Base-by-base conservation (phyloP, 2,888 invertebrate species). In the Acleris literana region DNA sequence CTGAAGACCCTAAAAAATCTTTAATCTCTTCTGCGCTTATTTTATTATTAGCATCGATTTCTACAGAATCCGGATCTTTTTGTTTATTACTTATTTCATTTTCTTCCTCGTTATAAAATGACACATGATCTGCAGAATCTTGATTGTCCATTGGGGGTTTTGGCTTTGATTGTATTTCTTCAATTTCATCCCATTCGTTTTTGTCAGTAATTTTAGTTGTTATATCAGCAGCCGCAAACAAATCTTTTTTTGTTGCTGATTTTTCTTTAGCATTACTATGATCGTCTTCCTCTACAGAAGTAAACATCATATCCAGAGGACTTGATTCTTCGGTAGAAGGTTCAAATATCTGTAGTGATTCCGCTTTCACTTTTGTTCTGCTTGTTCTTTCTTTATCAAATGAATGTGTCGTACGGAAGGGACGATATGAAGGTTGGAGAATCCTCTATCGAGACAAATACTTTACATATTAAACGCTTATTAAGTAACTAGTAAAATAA, bases 41-140 rank as follows among this genome's bases (percentile, higher is more conserved):
- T 69, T 76, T 80, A 18, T 58, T 3, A 57, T 48, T 48, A 22
- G 29, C 33, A 33, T 54, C 55, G 57, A 54, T 52, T 16, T 58
- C 25, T n/a, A 6, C n/a, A 16, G 43, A 43, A 5, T 57, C 44
- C 22, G 48, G 48, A 39, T 53, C 60, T n/a, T 49, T 46, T 61
- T 63, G 67, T 44, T 18, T 70, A 53, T 52, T 69, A 46, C 53
- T 69, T 61, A 63, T 67, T 46, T 76, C 76, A 44, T 69, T 74
- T 20, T 85, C 81, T 16, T 85, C 83, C n/a, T 88, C 82, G 66
- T 77, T 78, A 71, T 85, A 81, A 75, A 84, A 82, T 74, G 84
- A 77, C 73, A 82, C 76, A 46, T 82, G 82, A 71, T 88, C 85
- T 22, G 76, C 71, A 18, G 72, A 62, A 48, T 86, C 85, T 25